Base-by-base conservation (phyloP, 1,140 invertebrate genomes). In the Trachymyrmex cornetzi region DNA sequence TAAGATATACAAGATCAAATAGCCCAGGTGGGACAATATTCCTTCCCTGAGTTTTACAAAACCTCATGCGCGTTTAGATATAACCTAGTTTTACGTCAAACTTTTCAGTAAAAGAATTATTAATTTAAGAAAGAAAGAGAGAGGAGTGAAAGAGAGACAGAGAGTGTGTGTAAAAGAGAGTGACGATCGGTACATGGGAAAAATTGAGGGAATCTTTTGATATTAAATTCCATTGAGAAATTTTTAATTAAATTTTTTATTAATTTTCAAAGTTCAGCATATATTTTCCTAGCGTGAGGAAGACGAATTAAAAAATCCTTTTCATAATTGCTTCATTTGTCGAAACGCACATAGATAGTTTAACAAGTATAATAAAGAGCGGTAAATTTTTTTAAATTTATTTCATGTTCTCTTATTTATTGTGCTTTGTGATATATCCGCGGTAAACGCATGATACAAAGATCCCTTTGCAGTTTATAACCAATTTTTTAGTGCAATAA, bases 1-100 rank as follows among this genome's bases (percentile, higher is more conserved):
- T 75, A 84, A 74, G 69, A 84, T 55, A 74, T 57, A n/a, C n/a
- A 38, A 34, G 80, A 84, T 84, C 55, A 75, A 84, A 57, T 75
- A 57, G 38, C n/a, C 57, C 24, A 63, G 57, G 30, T 50, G 80
- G 55, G 69, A 74, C 80, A 84, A 75, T 75, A 75, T 71, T 71
- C 24, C 67, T 74, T 61, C 7, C 14, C 14, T 61, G 24, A 84
- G 55, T 44, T 84, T 80, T 75, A 50, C 55, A 84, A 63, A 53
- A 44, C 16, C 80, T 74, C 80, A 34, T 59, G 12, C 12, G 16
- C n/a, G 69, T 84, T 61, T 61, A 34, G 44, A 14, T 61, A 75
- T 71, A 50, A 84, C 69, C 55, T 12, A 61, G 14, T 74, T 84
- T 74, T 61, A 74, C 7, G 19, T 0, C 19, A 61, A 84, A 14